These are phyloP conservation scores for Spinus pinus DNA, from an alignment of 2,797 vertebrate genomes.

Conservation along the genomic window DNA sequence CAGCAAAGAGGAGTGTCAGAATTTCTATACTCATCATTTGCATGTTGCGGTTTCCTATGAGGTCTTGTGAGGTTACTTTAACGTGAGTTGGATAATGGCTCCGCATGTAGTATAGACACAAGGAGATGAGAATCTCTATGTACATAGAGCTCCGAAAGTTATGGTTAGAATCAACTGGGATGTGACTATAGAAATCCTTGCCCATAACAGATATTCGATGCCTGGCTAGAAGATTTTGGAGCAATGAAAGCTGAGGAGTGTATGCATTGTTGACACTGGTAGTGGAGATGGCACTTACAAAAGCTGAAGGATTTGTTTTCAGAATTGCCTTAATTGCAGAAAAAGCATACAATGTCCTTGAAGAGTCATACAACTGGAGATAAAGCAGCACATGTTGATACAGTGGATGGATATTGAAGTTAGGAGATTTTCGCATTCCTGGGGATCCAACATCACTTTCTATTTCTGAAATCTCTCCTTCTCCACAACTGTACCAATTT, in stretches of 20 bases:
- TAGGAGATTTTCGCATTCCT: slow-evolving; percentile 80
- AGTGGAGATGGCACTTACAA: slow-evolving; percentile 95
- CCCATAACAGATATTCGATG: slow-evolving; percentile 97
- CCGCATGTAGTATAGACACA: slow-evolving; percentile 94
- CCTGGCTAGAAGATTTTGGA: slow-evolving; percentile 94
- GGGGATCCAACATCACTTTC: slow-evolving; percentile 95
- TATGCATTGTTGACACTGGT: slow-evolving; percentile 97
- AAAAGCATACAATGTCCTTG: slow-evolving; percentile 91
- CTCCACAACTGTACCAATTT: slow-evolving; percentile 99
- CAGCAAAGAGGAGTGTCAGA: slow-evolving; percentile 91
- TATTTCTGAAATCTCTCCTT: slow-evolving; percentile 98
- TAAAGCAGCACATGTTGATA: slow-evolving; percentile 97
- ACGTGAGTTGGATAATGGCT: slow-evolving; percentile 96
- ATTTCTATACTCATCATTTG: slow-evolving; percentile 98
- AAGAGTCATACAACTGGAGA: slow-evolving; percentile 97
- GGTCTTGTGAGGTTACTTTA: slow-evolving; percentile 85
- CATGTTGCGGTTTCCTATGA: slow-evolving; percentile 96
- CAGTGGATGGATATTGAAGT: slow-evolving; percentile 93
- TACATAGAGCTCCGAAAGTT: slow-evolving; percentile 98
- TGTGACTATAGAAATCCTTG: slow-evolving; percentile 97
- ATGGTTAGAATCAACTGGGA: slow-evolving; percentile 94
- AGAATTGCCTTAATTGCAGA: slow-evolving; percentile 94
- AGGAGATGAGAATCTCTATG: slow-evolving; percentile 96
- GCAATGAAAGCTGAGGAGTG: slow-evolving; percentile 93
- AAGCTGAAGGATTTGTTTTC: slow-evolving; percentile 89